Evolutionary conservation across 2,113 vertebrate genomes (phyloP).

Genomic region (Pseudorhombus dupliciocellatus): DNA sequence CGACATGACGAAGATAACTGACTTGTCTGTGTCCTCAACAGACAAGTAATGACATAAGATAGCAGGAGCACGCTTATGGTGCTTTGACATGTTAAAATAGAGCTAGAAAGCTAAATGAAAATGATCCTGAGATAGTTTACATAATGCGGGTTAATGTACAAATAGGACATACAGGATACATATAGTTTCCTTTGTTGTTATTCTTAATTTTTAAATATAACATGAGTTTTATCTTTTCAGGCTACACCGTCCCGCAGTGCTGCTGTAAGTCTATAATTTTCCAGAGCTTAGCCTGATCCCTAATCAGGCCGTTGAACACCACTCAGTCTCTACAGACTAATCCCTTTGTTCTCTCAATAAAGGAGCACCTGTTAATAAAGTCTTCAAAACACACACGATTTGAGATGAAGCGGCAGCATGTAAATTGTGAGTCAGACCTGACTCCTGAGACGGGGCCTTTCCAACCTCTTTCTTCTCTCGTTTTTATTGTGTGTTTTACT

Average conservation of each 20-base stretch:
- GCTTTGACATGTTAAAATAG: slow-evolving; percentile 21
- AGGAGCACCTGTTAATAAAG: slow-evolving; percentile 88
- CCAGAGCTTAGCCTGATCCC: slow-evolving; percentile 53
- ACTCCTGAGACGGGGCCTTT: slow-evolving; percentile 82
- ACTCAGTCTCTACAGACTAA: slow-evolving; percentile 63
- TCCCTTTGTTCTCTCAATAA: slow-evolving; percentile 81
- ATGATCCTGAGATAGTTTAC: not conserved
- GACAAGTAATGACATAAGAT: slow-evolving; percentile 50
- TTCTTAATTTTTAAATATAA: slow-evolving; percentile 33
- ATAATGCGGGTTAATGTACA: not conserved
- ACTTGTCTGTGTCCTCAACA: slow-evolving; percentile 51
- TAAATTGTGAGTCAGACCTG: slow-evolving; percentile 82
- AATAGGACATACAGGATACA: not conserved
- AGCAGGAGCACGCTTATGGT: not conserved
- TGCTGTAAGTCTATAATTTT: slow-evolving; percentile 61
- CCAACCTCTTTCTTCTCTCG: slow-evolving; percentile 23
- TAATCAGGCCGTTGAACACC: slow-evolving; percentile 64
- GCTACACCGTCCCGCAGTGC: slow-evolving; percentile 29
- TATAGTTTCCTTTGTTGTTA: not conserved
- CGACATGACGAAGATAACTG: slow-evolving; percentile 55
- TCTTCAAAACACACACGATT: slow-evolving; percentile 82
- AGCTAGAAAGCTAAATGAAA: not conserved
- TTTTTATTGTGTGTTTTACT: slow-evolving; percentile 70
- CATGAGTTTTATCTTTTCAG: slow-evolving; percentile 19
- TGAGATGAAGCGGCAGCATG: slow-evolving; percentile 83